Percentiles rank a stretch among this genome's conserved stretches.
Evolutionary conservation across 2,113 vertebrate species (phyloP).

Genomic region (Cochlearius cochlearius): DNA sequence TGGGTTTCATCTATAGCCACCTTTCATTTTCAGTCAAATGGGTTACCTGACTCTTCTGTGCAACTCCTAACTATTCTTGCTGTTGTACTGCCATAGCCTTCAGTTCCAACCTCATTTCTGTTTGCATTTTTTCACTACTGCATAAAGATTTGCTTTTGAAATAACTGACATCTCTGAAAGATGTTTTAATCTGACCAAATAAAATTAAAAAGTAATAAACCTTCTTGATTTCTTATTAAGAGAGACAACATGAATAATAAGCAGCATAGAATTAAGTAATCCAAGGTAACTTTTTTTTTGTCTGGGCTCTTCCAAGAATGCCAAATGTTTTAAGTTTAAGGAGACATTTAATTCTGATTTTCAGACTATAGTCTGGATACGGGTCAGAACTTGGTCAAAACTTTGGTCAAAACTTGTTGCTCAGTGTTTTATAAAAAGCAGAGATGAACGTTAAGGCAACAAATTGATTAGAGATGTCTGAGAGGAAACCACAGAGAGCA

Average conservation of each 20-base stretch:
- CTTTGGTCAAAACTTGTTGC: not conserved
- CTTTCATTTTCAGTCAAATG: not conserved
- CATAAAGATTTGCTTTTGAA: not conserved
- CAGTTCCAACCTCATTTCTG: not conserved
- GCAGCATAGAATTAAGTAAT: not conserved
- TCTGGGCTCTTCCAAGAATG: not conserved
- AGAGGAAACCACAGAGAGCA: not conserved
- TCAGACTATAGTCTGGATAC: not conserved
- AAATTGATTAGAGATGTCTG: slow-evolving; percentile 45
- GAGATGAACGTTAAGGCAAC: slow-evolving; percentile 11
- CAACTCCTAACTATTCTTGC: not conserved
- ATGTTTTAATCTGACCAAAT: not conserved
- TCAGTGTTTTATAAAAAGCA: not conserved
- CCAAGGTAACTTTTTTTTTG: not conserved
- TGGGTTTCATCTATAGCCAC: not conserved
- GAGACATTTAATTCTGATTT: not conserved
- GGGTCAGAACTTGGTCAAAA: not conserved
- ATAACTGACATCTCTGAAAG: not conserved
- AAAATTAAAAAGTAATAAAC: not conserved
- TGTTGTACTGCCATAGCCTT: not conserved
- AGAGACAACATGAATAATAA: not conserved
- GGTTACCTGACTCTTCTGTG: not conserved
- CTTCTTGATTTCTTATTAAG: not conserved
- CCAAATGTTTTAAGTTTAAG: not conserved
- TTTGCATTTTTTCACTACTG: not conserved